Conservation (phyloP, 2,888 invertebrate species). For the Pogonocherus hispidulus region DNA sequence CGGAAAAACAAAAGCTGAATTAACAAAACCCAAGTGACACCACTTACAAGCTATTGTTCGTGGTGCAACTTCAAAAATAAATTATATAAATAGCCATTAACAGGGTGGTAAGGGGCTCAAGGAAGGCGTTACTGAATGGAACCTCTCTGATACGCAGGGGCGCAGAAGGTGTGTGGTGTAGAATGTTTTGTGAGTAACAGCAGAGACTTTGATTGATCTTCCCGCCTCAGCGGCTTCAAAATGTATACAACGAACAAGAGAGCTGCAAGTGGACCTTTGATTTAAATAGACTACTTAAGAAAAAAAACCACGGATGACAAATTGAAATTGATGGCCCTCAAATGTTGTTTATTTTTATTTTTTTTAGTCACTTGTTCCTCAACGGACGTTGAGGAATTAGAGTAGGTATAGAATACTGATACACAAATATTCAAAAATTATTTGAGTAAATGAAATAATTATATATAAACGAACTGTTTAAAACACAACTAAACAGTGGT, state of each 20-base stretch:
- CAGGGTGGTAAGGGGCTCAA: slow-evolving; percentile 12
- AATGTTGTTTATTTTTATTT: not conserved
- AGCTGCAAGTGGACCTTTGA: slow-evolving; percentile 15
- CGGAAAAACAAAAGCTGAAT: slow-evolving; percentile 23
- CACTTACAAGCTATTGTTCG: slow-evolving; percentile 15
- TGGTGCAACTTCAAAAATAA: slow-evolving; percentile 25
- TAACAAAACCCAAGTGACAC: slow-evolving; percentile 25
- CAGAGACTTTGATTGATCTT: slow-evolving; percentile 32
- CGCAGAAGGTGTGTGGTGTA: slow-evolving; percentile 8
- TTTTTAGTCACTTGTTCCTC: no score
- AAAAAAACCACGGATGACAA: slow-evolving; percentile 11
- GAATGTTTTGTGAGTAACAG: slow-evolving; percentile 24
- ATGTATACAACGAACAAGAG: slow-evolving; percentile 10
- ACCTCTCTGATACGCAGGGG: slow-evolving; percentile 24
- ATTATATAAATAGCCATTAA: slow-evolving; percentile 33
- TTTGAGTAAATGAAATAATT: no score
- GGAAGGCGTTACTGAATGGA: slow-evolving; percentile 27
- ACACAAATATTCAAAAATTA: no score
- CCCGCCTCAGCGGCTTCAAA: slow-evolving; percentile 12
- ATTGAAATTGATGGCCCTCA: slow-evolving; percentile 1
- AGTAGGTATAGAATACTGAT: no score
- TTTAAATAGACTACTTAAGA: slow-evolving; percentile 20
- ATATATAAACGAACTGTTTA: no score
- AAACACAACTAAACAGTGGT: no score
- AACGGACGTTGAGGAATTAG: no score